Evolutionary conservation across 2,113 vertebrate species (phyloP).

Genomic region (Nycticryphes semicollaris): DNA sequence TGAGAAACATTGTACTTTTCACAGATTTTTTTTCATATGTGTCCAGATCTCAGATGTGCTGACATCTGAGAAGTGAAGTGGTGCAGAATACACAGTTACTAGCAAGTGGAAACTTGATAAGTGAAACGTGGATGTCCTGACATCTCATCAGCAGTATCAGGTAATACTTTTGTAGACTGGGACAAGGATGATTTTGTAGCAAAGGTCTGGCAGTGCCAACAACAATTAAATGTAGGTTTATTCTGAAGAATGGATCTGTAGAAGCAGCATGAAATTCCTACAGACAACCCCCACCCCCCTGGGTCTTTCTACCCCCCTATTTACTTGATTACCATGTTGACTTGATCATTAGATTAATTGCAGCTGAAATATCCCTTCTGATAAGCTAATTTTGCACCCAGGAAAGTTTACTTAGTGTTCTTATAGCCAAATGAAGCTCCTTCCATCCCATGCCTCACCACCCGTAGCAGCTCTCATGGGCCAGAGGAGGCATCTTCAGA

Average conservation of each 20-base stretch:
- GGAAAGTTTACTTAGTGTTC: neutral
- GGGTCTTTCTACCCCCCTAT: neutral
- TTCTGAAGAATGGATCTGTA: neutral
- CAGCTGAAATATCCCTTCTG: neutral
- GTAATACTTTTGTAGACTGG: neutral
- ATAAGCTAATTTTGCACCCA: neutral
- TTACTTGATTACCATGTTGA: neutral
- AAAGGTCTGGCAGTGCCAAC: neutral
- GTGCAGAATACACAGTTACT: neutral
- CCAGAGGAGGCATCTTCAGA: neutral
- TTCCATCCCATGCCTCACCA: neutral
- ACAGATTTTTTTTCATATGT: neutral
- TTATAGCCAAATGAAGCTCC: neutral
- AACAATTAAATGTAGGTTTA: neutral
- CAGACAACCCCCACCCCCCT: neutral
- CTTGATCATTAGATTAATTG: neutral
- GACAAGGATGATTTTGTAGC: conserved; percentile 15
- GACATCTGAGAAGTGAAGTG: neutral
- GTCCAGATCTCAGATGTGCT: neutral
- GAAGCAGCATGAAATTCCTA: neutral
- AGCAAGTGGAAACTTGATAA: neutral
- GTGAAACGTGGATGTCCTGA: neutral
- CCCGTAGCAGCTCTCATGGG: neutral
- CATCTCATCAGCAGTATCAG: conserved; percentile 8
- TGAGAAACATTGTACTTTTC: neutral